Percentiles rank a stretch among this genome's conserved stretches.
Evolutionary conservation across 2,797 vertebrate genomes (phyloP).

Genomic region (Tokudaia tokunoshimensis): DNA sequence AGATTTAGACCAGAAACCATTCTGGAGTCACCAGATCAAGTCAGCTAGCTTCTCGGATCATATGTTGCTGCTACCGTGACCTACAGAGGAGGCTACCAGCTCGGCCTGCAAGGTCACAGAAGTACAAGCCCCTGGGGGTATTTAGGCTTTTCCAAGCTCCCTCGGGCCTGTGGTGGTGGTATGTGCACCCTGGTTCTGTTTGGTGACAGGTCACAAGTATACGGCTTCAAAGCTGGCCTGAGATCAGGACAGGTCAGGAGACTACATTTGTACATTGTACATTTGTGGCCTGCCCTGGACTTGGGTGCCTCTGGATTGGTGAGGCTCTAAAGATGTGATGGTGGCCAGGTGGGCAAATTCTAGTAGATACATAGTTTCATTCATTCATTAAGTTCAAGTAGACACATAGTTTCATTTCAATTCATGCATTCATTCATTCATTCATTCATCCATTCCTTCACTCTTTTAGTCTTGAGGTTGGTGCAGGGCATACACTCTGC

Average conservation of each 20-base stretch:
- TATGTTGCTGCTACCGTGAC: fast-evolving
- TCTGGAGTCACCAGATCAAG: not conserved
- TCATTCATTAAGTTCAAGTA: not conserved
- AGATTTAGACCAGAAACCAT: not conserved
- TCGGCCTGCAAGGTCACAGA: fast-evolving
- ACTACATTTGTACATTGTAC: not conserved
- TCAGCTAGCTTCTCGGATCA: not conserved
- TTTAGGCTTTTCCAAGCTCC: not conserved
- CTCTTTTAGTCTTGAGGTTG: not conserved
- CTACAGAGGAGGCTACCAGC: not conserved
- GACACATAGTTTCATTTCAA: not conserved
- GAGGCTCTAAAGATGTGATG: not conserved
- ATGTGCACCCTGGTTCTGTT: not conserved
- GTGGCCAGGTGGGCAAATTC: not conserved
- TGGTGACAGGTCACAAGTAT: not conserved
- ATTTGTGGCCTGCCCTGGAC: not conserved
- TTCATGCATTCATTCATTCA: no score
- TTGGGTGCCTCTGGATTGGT: no score
- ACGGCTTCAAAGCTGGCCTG: not conserved
- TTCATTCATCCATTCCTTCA: no score
- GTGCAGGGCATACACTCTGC: not conserved
- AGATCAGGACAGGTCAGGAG: not conserved
- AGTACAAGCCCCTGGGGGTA: not conserved
- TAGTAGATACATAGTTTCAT: not conserved
- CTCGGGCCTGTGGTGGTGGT: fast-evolving